Evolutionary conservation across 2,888 invertebrate species (phyloP).

Genomic region (Cephus sareptanus): DNA sequence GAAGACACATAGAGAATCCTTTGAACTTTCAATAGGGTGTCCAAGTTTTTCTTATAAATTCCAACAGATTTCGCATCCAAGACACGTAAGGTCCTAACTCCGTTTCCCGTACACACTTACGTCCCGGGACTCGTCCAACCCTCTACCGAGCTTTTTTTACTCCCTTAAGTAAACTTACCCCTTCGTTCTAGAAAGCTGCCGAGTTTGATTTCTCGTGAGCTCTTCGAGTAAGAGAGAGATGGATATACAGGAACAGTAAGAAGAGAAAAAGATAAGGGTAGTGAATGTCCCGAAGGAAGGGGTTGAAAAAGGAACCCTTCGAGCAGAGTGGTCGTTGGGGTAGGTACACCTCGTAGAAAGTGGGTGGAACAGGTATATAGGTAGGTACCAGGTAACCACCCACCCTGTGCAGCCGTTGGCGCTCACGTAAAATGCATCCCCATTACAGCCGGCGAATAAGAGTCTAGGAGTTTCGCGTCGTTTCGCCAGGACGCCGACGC

Average conservation of each 20-base stretch:
- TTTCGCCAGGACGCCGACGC: too few species aligned
- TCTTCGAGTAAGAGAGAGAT: too few species aligned
- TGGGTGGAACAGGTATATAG: too few species aligned
- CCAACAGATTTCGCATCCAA: conserved; percentile 35
- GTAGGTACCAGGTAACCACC: background rate
- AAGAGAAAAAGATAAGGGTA: too few species aligned
- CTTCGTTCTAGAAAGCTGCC: background rate
- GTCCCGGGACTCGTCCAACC: too few species aligned
- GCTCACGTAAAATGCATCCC: conserved; percentile 2
- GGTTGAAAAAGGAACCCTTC: background rate
- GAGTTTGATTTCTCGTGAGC: conserved; percentile 16
- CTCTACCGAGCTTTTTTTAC: background rate
- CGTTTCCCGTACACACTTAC: conserved; percentile 3
- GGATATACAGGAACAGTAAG: too few species aligned
- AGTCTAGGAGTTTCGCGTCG: conserved; percentile 3
- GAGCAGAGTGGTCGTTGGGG: background rate
- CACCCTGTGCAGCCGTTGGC: background rate
- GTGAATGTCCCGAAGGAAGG: background rate
- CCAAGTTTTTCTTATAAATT: conserved; percentile 44
- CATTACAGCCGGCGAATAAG: background rate
- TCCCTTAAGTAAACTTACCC: background rate
- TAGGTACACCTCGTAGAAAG: too few species aligned
- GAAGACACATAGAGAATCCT: conserved; percentile 29
- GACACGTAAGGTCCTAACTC: conserved; percentile 31
- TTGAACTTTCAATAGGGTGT: conserved; percentile 33